Evolutionary conservation across 2,888 invertebrate genomes (phyloP), one percentile per base, ranked within the genome.

Genomic region (Polylopha cassiicola): DNA sequence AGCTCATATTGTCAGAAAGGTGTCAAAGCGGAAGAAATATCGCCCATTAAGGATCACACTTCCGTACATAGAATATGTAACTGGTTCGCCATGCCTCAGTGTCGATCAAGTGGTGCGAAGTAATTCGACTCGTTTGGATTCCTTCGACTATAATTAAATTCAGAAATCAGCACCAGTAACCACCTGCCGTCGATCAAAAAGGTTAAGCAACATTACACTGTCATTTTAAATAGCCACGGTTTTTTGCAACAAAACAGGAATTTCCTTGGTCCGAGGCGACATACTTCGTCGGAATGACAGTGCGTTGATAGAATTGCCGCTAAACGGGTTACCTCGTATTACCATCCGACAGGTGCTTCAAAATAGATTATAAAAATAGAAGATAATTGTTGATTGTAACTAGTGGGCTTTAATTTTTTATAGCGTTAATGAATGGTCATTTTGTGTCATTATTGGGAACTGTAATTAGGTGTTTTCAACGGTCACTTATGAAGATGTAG

Each of bases 361-460:
- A 73, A 74, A 73, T 74, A 73, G 65, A 63, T 55, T 55, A 57
- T 58, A 63, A 58, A 60, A 65, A 54, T 60, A 60, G 58, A 58
- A 47, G 51, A 53, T 68, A 69, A 73, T 75, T 68, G 60, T 51
- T 44, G 51, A 52, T 53, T 17, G 23, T 14, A 52, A 58, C 54
- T 52, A 57, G 60, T 57, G 57, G 48, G 57, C 61, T 68, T 73
- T 64, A 68, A 73, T 70, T 68, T 67, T 64, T 65, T 69, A 55
- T 34, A 38, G 48, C 51, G 50, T 46, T 54, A 60, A 67, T 65
- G 63, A 63, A 64, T 60, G 27, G 61, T 57, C 53, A 46, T 47
- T 50, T 51, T 46, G 37, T 50, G 51, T 55, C 51, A 60, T 65
- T 61, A 57, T 26, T 30, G 39, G 39, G 33, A 17, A 15, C 22